These are phyloP conservation scores for Neomonachus schauinslandi DNA, from an alignment of 2,113 vertebrate genomes.

Conservation along the genomic window DNA sequence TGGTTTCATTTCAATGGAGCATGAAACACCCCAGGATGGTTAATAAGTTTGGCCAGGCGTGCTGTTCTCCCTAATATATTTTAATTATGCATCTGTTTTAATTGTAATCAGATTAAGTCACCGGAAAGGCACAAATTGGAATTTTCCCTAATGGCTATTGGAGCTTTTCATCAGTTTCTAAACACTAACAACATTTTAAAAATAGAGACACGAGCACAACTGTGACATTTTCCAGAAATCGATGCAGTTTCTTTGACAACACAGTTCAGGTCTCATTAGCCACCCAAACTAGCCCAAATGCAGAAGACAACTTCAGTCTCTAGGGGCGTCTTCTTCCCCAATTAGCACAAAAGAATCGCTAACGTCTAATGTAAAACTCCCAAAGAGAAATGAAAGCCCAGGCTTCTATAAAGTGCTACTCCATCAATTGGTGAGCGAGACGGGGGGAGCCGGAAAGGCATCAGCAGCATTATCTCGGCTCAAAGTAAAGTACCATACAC, in stretches of 20 bases:
- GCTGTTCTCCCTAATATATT: slow-evolving; percentile 85
- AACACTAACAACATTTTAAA: slow-evolving; percentile 73
- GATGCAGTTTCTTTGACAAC: slow-evolving; percentile 79
- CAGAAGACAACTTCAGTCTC: slow-evolving; percentile 74
- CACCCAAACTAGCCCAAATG: slow-evolving; percentile 74
- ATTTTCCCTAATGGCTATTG: slow-evolving; percentile 74
- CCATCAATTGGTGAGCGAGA: background rate
- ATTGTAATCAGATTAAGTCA: slow-evolving; percentile 86
- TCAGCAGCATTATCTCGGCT: background rate
- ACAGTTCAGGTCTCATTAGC: slow-evolving; percentile 76
- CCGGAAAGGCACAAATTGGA: slow-evolving; percentile 82
- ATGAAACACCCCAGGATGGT: slow-evolving; percentile 86
- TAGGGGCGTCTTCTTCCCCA: slow-evolving; percentile 67
- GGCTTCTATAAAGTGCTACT: slow-evolving; percentile 44
- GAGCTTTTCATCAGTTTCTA: slow-evolving; percentile 78
- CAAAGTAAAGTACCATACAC: background rate
- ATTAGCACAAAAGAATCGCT: slow-evolving; percentile 74
- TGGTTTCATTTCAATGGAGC: slow-evolving; percentile 87
- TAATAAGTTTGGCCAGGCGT: slow-evolving; percentile 88
- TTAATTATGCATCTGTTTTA: slow-evolving; percentile 89
- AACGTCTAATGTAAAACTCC: slow-evolving; percentile 50
- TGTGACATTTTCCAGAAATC: slow-evolving; percentile 78
- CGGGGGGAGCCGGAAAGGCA: background rate
- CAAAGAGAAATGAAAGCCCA: slow-evolving; percentile 61
- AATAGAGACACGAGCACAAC: slow-evolving; percentile 62